phyloP scores from a whole-genome alignment of 1,140 invertebrate genomes.

The Temnothorax nylanderi region DNA sequence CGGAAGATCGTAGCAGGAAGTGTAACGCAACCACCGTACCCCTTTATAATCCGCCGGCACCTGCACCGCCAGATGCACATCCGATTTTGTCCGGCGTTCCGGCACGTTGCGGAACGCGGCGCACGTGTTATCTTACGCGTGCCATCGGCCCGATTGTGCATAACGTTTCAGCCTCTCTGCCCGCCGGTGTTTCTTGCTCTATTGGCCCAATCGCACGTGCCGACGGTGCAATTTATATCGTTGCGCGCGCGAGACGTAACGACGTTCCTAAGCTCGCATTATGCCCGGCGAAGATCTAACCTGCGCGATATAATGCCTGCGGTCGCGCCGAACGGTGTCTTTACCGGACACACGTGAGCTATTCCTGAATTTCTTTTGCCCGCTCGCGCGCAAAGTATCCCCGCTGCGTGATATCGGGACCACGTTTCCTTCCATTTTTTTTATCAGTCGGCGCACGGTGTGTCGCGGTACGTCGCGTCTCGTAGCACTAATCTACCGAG shows the following conservation, averaged over 20 bases:
- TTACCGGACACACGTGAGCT: constrained; percentile 6
- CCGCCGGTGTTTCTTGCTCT: constrained; percentile 58
- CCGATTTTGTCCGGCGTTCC: constrained; percentile 38
- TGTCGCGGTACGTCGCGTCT: background rate
- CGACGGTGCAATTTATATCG: constrained; percentile 65
- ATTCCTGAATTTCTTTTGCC: constrained; percentile 21
- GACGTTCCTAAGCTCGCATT: constrained; percentile 33
- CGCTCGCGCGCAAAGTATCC: background rate
- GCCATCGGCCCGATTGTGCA: constrained; percentile 72
- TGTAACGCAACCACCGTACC: background rate
- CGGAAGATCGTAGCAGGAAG: constrained; percentile 26
- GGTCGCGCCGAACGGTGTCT: constrained; percentile 44
- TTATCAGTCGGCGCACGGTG: background rate
- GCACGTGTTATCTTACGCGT: constrained; percentile 66
- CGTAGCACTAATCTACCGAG: constrained; percentile 28
- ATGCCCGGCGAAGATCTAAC: constrained; percentile 13
- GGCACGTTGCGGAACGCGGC: constrained; percentile 45
- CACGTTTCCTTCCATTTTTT: background rate
- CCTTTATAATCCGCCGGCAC: background rate
- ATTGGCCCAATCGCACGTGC: constrained; percentile 50
- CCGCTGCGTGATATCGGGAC: constrained; percentile 10
- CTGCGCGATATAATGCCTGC: constrained; percentile 36
- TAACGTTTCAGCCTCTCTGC: constrained; percentile 56
- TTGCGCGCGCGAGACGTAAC: constrained; percentile 40
- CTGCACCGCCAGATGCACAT: constrained; percentile 15